Conservation (phyloP, 2,113 vertebrate species). For the Sciurus niger region DNA sequence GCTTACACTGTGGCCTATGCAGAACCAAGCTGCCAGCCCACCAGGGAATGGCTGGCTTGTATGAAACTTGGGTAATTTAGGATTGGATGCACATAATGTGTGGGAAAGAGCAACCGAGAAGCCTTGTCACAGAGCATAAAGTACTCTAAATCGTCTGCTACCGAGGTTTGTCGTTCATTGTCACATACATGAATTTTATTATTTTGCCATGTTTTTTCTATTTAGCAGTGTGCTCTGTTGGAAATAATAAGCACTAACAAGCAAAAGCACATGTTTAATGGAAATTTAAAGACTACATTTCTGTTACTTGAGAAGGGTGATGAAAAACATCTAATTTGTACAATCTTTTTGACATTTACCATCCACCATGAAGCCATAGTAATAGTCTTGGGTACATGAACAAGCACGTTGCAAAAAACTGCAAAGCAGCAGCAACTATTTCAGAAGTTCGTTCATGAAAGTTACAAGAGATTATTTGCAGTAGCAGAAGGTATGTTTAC, state of each 20-base stretch:
- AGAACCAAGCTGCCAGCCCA: neutral
- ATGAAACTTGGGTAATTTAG: neutral
- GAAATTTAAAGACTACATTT: neutral
- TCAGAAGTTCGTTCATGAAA: neutral
- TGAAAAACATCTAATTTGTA: conserved; percentile 24
- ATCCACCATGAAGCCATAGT: neutral
- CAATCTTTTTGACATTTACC: neutral
- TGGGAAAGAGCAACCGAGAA: neutral
- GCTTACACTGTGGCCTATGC: neutral
- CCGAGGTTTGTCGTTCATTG: neutral
- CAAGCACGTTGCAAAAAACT: neutral
- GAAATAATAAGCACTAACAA: neutral
- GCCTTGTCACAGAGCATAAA: neutral
- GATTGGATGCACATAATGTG: neutral
- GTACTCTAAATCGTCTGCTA: neutral
- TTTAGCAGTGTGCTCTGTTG: neutral
- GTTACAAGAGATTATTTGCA: neutral
- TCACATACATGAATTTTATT: conserved; percentile 1
- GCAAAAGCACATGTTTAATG: neutral
- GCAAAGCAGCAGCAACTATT: neutral
- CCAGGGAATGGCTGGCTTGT: too few species aligned
- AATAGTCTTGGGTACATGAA: neutral
- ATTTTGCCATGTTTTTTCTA: conserved; percentile 1
- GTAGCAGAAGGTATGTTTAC: neutral
- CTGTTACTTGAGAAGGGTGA: neutral